Conservation (phyloP, 2,797 vertebrate species). For the Ambastaia sidthimunki region DNA sequence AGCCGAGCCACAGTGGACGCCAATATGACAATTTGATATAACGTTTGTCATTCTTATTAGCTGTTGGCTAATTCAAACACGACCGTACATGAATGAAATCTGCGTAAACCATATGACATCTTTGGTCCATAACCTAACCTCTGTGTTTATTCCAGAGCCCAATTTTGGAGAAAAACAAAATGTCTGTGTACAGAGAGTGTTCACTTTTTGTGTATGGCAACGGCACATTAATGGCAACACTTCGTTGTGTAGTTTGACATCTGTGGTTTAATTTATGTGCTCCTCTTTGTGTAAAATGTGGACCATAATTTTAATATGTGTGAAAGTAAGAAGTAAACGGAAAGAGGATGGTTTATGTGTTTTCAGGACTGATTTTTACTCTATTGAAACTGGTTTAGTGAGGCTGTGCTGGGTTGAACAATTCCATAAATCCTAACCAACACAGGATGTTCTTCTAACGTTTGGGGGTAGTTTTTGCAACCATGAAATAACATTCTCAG, state of each 20-base stretch:
- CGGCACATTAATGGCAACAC: slow-evolving; percentile 49
- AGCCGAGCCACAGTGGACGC: slow-evolving; percentile 15
- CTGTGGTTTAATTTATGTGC: slow-evolving; percentile 48
- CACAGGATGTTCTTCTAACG: no score
- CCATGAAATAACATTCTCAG: no score
- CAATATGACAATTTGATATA: slow-evolving; percentile 20
- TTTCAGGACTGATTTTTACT: slow-evolving; percentile 33
- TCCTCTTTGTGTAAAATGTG: slow-evolving; percentile 48
- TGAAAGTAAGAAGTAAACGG: slow-evolving; percentile 52
- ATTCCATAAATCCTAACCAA: not conserved
- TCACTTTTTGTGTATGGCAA: slow-evolving; percentile 53
- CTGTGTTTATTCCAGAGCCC: slow-evolving; percentile 70
- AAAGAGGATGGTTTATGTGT: slow-evolving; percentile 34
- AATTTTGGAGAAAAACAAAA: slow-evolving; percentile 70
- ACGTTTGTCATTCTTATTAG: slow-evolving; percentile 41
- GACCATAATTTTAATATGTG: slow-evolving; percentile 57
- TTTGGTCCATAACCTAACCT: slow-evolving; percentile 61
- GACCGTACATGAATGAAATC: slow-evolving; percentile 62
- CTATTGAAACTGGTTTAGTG: slow-evolving; percentile 6
- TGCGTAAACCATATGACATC: slow-evolving; percentile 75
- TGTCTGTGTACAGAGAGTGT: slow-evolving; percentile 62
- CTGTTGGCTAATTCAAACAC: slow-evolving; percentile 40
- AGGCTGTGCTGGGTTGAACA: slow-evolving; percentile 7
- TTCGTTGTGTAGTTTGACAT: slow-evolving; percentile 28
- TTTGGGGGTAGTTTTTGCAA: no score